phyloP scores from a whole-genome alignment of 2,888 invertebrate species.

The Drosophila merina region DNA sequence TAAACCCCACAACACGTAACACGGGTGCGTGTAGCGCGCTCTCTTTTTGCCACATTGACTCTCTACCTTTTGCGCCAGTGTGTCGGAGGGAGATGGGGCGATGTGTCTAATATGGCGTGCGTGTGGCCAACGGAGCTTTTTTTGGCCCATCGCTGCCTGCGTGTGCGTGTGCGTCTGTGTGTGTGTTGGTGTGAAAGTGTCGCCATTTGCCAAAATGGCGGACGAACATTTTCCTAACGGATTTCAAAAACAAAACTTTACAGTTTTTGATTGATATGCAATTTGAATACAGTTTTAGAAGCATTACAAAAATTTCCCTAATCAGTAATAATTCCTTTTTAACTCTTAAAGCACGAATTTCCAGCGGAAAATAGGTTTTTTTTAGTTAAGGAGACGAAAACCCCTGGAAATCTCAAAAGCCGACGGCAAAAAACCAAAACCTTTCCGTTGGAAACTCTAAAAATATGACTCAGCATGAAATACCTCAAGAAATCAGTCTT shows the following conservation, averaged over 20 bases:
- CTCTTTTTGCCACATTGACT: constrained; percentile 13
- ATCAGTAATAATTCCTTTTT: background rate
- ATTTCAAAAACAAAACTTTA: background rate
- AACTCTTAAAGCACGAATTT: background rate
- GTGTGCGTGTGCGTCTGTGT: constrained; percentile 36
- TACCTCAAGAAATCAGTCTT: constrained; percentile 3
- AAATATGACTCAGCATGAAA: constrained; percentile 27
- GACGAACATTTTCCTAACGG: constrained; percentile 50
- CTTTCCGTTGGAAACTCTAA: background rate
- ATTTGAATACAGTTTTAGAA: background rate
- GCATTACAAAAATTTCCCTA: background rate
- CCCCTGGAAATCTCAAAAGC: constrained; percentile 1
- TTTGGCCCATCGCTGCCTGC: background rate
- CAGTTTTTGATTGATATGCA: background rate
- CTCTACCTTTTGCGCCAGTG: constrained; percentile 17
- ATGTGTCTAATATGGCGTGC: constrained; percentile 55
- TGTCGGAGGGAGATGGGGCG: constrained; percentile 35
- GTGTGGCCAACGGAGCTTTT: constrained; percentile 58
- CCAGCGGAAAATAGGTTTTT: background rate
- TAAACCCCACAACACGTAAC: constrained; percentile 46
- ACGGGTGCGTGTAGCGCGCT: constrained; percentile 58
- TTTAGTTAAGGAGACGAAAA: no score
- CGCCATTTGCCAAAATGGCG: constrained; percentile 64
- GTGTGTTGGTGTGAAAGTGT: constrained; percentile 56
- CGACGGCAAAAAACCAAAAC: constrained; percentile 16